phyloP scores from a whole-genome alignment of 2,113 vertebrate genomes.

The Struthidea cinerea region DNA sequence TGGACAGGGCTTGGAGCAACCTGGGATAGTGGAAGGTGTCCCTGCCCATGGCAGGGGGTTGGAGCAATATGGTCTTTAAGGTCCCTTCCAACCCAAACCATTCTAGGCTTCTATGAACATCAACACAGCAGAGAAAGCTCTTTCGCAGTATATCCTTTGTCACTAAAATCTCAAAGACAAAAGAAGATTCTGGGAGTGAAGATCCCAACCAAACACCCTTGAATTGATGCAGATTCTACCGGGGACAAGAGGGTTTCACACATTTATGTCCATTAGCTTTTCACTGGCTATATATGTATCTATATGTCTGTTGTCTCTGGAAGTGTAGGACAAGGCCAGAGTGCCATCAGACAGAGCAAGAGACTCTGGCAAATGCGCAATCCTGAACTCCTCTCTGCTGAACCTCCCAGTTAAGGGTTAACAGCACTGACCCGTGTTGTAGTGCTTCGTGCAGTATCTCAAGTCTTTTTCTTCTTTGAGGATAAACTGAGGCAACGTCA shows the following conservation, averaged over 20 bases:
- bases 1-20: not conserved
- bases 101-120: not conserved
- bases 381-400: not conserved
- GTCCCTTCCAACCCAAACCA: not conserved
- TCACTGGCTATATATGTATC: not conserved
- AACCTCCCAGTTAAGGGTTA: not conserved
- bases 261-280: not conserved
- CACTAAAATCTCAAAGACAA: not conserved
- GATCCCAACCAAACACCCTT: not conserved
- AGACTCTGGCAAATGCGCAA: not conserved
- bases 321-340: not conserved
- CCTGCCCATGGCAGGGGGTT: not conserved
- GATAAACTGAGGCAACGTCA: constrained; percentile 96
- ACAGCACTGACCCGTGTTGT: constrained; percentile 87
- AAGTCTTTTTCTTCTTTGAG: constrained; percentile 97
- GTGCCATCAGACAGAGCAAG: not conserved
- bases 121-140: not conserved
- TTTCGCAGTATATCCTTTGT: not conserved
- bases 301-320: not conserved
- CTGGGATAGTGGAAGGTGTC: not conserved
- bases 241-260: not conserved
- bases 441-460: constrained; percentile 97
- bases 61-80: not conserved
- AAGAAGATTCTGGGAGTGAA: not conserved
- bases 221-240: not conserved